Base-by-base conservation (phyloP, 2,888 invertebrate species). In the Schizaphis graminum region DNA sequence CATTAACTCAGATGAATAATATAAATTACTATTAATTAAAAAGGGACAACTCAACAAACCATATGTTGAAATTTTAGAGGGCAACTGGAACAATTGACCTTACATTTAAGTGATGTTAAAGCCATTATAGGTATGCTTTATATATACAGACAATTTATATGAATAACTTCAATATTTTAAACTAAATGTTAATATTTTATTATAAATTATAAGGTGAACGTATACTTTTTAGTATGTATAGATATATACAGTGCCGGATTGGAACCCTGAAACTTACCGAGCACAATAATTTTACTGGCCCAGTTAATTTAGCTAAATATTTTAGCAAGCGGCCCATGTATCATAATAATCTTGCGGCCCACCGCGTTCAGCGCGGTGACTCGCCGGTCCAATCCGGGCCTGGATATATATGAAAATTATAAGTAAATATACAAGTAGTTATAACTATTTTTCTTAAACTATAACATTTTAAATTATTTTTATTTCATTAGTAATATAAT, bases 11-110 rank as follows among this genome's bases (percentile, higher is more conserved):
- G 7, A 89, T 57, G 56, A 93, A 56, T 67, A n/a, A 67, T 84
- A 89, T 93, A 89, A 93, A 93, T 93, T 93, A 44, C 89, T 35
- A 89, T 28, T 89, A 89, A 93, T 89, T 89, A 84, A 89, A 89
- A 93, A 93, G 89, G 89, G 89, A 77, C 93, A 3, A 84, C 89
- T 89, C 89, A 93, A 93, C 57, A 77, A 47, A 93, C 77, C 28
- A 84, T 89, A 57, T 26, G 16, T 89, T 93, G 56, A 47, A n/a
- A 84, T 89, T 93, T 77, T 89, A 85, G 89, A 89, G 56, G 77
- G n/a, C 89, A 89, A 89, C 77, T 57, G 47, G 4, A 77, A 57
- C 84, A 86, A 56, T 92, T 86, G 87, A 87, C 61, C 61, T 61
- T 85, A 35, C 16, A 91, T 56, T 11, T 57, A 67, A n/a, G 7